Evolutionary conservation across 2,113 vertebrate genomes (phyloP), one percentile per base, ranked within the genome.

Genomic region (Coregonus clupeaformis): DNA sequence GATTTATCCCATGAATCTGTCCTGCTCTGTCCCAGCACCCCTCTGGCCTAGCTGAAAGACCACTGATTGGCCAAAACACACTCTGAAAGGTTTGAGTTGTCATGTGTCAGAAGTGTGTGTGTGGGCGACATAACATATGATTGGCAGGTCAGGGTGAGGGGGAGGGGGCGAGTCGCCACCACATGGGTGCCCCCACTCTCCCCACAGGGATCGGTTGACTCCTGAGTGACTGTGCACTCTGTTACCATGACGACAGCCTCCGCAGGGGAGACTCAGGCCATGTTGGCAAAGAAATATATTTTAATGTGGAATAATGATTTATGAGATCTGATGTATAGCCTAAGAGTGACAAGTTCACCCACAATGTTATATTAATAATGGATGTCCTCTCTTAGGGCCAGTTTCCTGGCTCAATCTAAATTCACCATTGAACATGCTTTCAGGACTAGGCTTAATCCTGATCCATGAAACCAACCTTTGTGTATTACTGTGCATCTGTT

Each of bases 161-260:
- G 11, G n/a, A 6, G 18, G 24, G 49, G 69, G 14, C 20, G 1
- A 1, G 14, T 3, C 47, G 14, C 13, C 14, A 13, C 13, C 4
- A 30, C 32, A 20, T 55, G 59, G 36, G 42, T 22, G 29, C 14
- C 32, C 63, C 12, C 55, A 27, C 55, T n/a, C 4, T 13, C 57
- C 25, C 65, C 18, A 55, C 71, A 16, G 71, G 71, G 55, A 49
- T 45, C 55, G 47, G 3, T 27, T 36, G 22, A 57, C 25, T 18
- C 52, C 52, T 6, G 36, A 42, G 36, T 42, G 22, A 66, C 49
- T 1, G 24, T 7, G 52, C 20, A 36, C 70, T 73, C 74, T 36
- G 57, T 80, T 76, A 59, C 67, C 71, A 66, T 77, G 67, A 45
- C 24, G 59, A 80, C 36, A 3, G 18, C 6, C 60, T n/a, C 22